phyloP scores from a whole-genome alignment of 2,797 vertebrate species.

The Apodemus agrarius region DNA sequence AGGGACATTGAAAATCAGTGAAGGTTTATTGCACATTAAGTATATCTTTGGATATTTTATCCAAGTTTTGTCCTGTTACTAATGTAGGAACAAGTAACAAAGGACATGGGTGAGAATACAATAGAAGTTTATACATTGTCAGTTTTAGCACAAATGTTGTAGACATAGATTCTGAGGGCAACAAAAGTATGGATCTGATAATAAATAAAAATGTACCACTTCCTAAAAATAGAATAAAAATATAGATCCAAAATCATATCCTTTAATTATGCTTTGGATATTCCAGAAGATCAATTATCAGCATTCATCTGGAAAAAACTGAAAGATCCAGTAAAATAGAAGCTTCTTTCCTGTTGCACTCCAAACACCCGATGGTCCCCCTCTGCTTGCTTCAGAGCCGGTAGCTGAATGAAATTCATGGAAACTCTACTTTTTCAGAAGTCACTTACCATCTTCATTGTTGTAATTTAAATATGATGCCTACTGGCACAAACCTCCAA shows the following conservation, averaged over 20 bases:
- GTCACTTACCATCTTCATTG: neutral
- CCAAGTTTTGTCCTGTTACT: neutral
- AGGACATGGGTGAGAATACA: neutral
- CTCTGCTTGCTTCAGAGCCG: neutral
- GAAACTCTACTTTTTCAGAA: neutral
- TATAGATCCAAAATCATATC: neutral
- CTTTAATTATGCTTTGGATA: neutral
- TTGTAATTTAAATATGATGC: neutral
- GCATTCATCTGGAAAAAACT: neutral
- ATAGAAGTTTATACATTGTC: neutral
- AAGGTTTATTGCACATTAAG: neutral
- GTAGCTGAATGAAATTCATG: neutral
- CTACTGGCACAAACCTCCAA: neutral
- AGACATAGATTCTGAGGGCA: neutral
- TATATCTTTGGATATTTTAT: neutral
- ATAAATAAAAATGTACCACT: neutral
- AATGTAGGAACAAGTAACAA: neutral
- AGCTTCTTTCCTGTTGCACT: neutral
- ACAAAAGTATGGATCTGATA: neutral
- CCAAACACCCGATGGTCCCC: neutral
- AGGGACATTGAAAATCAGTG: neutral
- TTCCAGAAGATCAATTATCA: neutral
- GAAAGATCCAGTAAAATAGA: neutral
- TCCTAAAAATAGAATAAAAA: neutral
- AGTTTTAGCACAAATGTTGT: neutral